Conservation (phyloP, 2,888 invertebrate species). For the Drosophila aldrichi region DNA sequence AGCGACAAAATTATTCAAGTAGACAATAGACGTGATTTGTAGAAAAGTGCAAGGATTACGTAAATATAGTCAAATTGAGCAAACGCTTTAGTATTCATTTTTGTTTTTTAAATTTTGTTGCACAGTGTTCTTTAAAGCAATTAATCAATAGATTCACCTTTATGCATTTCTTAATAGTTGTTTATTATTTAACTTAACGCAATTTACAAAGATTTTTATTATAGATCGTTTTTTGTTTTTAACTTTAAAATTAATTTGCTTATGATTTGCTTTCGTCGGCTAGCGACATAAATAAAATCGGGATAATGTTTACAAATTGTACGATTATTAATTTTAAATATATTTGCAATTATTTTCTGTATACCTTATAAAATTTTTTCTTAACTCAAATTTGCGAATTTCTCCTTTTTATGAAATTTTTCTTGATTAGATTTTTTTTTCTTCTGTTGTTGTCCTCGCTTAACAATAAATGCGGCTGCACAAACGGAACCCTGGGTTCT, state of each 20-base stretch:
- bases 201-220: slow-evolving; percentile 75
- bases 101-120: background rate
- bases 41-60: background rate
- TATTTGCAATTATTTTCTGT: slow-evolving; percentile 14
- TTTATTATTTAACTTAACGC: slow-evolving; percentile 78
- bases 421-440: slow-evolving; percentile 12
- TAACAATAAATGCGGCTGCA: slow-evolving; percentile 72
- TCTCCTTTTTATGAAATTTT: background rate
- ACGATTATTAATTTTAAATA: slow-evolving; percentile 32
- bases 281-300: slow-evolving; percentile 39
- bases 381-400: background rate
- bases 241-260: slow-evolving; percentile 46
- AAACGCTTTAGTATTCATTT: background rate
- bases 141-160: background rate
- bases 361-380: slow-evolving; percentile 14
- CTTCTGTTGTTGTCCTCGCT: slow-evolving; percentile 26
- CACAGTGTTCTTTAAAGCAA: background rate
- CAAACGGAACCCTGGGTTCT: slow-evolving; percentile 58
- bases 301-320: slow-evolving; percentile 11
- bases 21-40: background rate
- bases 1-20: slow-evolving; percentile 13
- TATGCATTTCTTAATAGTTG: slow-evolving; percentile 53
- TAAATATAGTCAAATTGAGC: background rate
- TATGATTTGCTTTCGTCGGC: slow-evolving; percentile 21
- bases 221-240: slow-evolving; percentile 43